Conservation (phyloP, 2,797 vertebrate genomes). For the Gambelia wislizenii region DNA sequence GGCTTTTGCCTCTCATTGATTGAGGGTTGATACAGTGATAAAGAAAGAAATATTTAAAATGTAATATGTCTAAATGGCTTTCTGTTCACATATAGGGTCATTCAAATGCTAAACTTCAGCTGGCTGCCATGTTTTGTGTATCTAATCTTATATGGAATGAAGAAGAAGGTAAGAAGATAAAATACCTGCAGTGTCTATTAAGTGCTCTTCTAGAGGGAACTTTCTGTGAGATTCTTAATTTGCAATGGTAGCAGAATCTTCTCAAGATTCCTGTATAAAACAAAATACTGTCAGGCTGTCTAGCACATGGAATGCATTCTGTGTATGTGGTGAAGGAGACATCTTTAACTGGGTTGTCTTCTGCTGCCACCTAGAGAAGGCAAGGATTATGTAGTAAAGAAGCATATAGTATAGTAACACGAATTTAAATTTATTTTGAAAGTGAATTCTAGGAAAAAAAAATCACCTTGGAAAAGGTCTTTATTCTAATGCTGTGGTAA, state of each 20-base stretch:
- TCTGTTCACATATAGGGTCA: constrained; percentile 84
- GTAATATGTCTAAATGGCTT: neutral
- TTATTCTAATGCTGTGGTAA: neutral
- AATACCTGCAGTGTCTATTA: constrained; percentile 18
- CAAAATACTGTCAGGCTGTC: neutral
- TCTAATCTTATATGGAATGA: constrained; percentile 99
- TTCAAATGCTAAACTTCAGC: constrained; percentile 96
- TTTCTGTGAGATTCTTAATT: constrained; percentile 5
- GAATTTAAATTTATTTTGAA: neutral
- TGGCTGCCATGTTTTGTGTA: constrained; percentile 97
- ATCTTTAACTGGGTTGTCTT: neutral
- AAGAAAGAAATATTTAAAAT: neutral
- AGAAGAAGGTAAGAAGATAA: constrained; percentile 90
- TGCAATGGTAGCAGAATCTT: neutral
- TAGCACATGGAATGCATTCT: neutral
- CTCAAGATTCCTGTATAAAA: neutral
- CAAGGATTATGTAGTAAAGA: too few species aligned
- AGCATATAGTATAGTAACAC: neutral
- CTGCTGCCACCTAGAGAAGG: too few species aligned
- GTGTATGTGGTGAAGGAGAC: neutral
- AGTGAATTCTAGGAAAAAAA: neutral
- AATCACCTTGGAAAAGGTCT: neutral
- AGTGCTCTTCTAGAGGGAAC: neutral
- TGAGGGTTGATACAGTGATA: neutral
- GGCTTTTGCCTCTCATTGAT: neutral